Percentiles rank a stretch among this genome's conserved stretches.
phyloP scores from a whole-genome alignment of 2,113 vertebrate genomes.

The Pogonocichla stellata region DNA sequence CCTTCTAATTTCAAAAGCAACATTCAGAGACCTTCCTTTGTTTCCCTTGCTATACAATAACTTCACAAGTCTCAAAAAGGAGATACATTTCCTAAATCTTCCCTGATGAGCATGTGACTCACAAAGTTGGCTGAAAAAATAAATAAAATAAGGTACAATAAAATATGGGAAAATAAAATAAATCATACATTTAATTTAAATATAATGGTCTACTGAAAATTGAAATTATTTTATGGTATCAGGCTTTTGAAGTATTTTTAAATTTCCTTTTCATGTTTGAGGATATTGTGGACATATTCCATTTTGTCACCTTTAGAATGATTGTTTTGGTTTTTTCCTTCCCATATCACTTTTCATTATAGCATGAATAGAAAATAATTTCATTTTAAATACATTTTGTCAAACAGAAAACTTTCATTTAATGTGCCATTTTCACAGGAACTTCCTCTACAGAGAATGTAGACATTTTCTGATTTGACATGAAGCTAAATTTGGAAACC shows the following conservation, averaged over 20 bases:
- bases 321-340: background rate
- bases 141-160: background rate
- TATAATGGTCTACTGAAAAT: background rate
- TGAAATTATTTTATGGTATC: background rate
- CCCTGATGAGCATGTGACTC: background rate
- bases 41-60: background rate
- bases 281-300: background rate
- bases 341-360: background rate
- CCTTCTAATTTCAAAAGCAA: background rate
- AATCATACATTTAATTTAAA: background rate
- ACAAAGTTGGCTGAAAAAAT: background rate
- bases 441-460: background rate
- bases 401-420: background rate
- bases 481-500: background rate
- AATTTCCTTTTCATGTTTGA: background rate
- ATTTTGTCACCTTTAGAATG: background rate
- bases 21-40: background rate
- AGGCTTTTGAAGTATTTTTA: background rate
- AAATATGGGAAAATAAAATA: background rate
- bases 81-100: background rate
- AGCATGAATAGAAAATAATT: background rate
- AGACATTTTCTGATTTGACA: background rate
- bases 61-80: background rate
- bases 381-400: background rate
- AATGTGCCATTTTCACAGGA: background rate